Conservation (phyloP, 2,797 vertebrate species). For the Scleropages formosus region DNA sequence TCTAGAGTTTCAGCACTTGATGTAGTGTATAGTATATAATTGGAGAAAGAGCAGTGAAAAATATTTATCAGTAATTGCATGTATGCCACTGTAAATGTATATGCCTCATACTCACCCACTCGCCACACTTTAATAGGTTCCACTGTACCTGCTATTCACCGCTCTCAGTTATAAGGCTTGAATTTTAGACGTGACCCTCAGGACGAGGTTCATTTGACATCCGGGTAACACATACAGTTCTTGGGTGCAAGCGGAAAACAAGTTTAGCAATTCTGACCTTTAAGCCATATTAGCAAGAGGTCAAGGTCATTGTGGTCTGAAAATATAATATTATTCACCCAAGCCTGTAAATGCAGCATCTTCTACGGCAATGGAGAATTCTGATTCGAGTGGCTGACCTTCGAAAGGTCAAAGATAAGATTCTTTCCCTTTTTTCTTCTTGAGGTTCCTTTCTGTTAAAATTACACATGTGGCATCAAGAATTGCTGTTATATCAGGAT, state of each 20-base stretch:
- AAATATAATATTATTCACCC: slow-evolving; percentile 58
- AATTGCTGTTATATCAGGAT: slow-evolving; percentile 23
- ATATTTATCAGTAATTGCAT: background rate
- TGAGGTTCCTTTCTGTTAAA: slow-evolving; percentile 37
- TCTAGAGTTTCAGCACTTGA: too few species aligned
- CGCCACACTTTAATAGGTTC: too few species aligned
- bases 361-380: slow-evolving; percentile 53
- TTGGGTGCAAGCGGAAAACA: slow-evolving; percentile 20
- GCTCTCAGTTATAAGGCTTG: too few species aligned
- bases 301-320: slow-evolving; percentile 49
- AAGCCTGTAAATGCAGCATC: slow-evolving; percentile 60
- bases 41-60: background rate
- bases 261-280: slow-evolving; percentile 35
- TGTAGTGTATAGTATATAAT: background rate
- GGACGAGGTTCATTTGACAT: slow-evolving; percentile 23
- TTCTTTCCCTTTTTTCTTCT: slow-evolving; percentile 48
- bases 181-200: slow-evolving; percentile 16
- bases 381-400: slow-evolving; percentile 61
- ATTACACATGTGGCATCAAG: slow-evolving; percentile 45
- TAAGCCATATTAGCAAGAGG: slow-evolving; percentile 51
- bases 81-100: background rate
- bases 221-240: background rate
- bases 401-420: slow-evolving; percentile 66
- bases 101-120: too few species aligned
- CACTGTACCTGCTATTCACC: too few species aligned